Percentiles rank a stretch among this genome's conserved stretches.
phyloP scores from a whole-genome alignment of 2,888 invertebrate genomes.

The Quadriops clusia region DNA sequence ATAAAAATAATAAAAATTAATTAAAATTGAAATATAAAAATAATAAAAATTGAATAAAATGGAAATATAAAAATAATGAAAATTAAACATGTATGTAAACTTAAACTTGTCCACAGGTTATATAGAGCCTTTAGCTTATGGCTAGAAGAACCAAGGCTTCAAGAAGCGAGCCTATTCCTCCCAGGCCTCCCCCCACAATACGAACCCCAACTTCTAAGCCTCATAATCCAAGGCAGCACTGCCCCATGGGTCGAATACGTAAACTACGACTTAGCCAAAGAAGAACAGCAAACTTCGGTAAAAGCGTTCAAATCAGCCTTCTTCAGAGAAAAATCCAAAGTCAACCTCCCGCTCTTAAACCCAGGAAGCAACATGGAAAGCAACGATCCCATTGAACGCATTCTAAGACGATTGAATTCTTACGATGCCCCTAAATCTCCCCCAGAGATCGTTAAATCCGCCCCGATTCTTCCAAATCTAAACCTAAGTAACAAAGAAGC shows the following conservation, averaged over 20 bases:
- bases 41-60: too few relatives aligned
- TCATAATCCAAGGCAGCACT: slow-evolving; percentile 48
- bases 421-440: slow-evolving; percentile 51
- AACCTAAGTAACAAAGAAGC: slow-evolving; percentile 25
- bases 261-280: slow-evolving; percentile 44
- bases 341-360: slow-evolving; percentile 29
- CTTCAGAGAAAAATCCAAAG: slow-evolving; percentile 35
- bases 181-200: slow-evolving; percentile 64
- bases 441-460: slow-evolving; percentile 40
- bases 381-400: slow-evolving; percentile 42
- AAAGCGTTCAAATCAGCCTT: slow-evolving; percentile 45
- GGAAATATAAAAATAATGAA: too few relatives aligned
- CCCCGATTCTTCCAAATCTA: slow-evolving; percentile 31
- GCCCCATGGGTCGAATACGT: slow-evolving; percentile 59
- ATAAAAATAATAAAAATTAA: too few relatives aligned
- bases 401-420: slow-evolving; percentile 45
- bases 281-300: slow-evolving; percentile 40
- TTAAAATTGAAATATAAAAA: too few relatives aligned
- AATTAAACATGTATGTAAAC: too few relatives aligned
- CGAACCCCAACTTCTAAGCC: slow-evolving; percentile 49
- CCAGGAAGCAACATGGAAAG: slow-evolving; percentile 29
- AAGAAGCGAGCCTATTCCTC: slow-evolving; percentile 52
- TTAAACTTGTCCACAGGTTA: too few relatives aligned
- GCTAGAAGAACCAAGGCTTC: slow-evolving; percentile 67
- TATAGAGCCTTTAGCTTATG: slow-evolving; percentile 57